Percentiles rank a stretch among this genome's conserved stretches.
phyloP scores from a whole-genome alignment of 2,888 invertebrate species.

The Xanthia icteritia region DNA sequence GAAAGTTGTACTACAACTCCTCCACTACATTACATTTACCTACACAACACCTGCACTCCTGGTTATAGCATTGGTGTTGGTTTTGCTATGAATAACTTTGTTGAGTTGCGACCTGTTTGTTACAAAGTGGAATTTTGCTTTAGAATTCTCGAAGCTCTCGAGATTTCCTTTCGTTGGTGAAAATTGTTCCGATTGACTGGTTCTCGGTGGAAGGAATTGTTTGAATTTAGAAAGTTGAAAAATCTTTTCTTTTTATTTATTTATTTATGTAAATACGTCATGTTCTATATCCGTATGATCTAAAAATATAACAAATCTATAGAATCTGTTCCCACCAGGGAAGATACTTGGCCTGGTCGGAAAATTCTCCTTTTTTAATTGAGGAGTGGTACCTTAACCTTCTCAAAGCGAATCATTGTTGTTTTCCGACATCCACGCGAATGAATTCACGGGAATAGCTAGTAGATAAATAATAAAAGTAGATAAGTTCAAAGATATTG shows the following conservation, averaged over 20 bases:
- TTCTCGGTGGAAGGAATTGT: neutral
- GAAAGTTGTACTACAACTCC: slow-evolving; percentile 38
- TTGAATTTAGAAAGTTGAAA: neutral
- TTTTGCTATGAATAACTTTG: slow-evolving; percentile 48
- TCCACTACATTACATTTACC: slow-evolving; percentile 38
- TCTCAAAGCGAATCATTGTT: no score
- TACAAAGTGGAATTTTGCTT: slow-evolving; percentile 26
- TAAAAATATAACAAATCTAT: no score
- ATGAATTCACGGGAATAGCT: neutral
- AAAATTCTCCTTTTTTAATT: no score
- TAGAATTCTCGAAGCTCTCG: slow-evolving; percentile 14
- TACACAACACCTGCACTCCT: slow-evolving; percentile 31
- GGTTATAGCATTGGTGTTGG: slow-evolving; percentile 32
- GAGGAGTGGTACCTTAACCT: no score
- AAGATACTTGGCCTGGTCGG: no score
- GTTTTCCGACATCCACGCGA: neutral
- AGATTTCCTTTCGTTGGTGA: neutral
- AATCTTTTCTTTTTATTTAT: neutral
- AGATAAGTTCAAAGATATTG: neutral
- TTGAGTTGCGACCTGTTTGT: slow-evolving; percentile 8
- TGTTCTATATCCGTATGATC: no score
- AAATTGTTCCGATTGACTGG: slow-evolving; percentile 13
- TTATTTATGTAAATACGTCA: neutral
- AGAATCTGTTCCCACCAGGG: no score
- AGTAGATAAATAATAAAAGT: neutral